phyloP scores from a whole-genome alignment of 2,113 vertebrate genomes.

The Ptilonorhynchus violaceus region DNA sequence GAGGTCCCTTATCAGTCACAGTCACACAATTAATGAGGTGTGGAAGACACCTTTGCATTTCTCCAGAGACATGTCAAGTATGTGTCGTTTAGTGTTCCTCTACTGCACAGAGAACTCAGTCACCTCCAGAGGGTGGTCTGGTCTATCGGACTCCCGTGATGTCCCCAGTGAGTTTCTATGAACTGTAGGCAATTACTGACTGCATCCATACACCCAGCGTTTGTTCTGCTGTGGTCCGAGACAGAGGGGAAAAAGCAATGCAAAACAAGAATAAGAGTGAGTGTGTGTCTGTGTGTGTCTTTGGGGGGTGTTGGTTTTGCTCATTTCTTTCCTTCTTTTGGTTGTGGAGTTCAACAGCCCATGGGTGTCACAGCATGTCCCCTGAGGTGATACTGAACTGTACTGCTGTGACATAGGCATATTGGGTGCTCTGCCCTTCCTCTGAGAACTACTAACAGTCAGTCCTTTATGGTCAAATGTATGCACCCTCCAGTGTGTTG shows the following conservation, averaged over 20 bases:
- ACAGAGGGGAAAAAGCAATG: background rate
- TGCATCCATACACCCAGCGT: background rate
- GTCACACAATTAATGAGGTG: background rate
- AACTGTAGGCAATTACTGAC: background rate
- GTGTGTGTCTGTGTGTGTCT: background rate
- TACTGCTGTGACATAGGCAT: background rate
- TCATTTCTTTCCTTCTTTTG: background rate
- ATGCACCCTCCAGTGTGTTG: background rate
- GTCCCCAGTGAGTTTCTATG: background rate
- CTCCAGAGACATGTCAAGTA: background rate
- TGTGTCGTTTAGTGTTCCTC: background rate
- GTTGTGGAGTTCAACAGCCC: background rate
- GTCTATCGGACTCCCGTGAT: background rate
- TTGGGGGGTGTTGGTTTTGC: background rate
- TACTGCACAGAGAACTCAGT: background rate
- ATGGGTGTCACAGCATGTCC: accelerated
- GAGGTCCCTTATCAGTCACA: background rate
- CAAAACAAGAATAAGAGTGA: background rate
- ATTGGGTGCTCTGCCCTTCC: background rate
- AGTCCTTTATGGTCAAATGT: background rate
- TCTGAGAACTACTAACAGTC: background rate
- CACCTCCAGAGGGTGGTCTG: background rate
- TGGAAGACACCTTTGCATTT: background rate
- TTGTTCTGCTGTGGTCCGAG: background rate
- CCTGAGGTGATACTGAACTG: background rate